Evolutionary conservation across 1,140 invertebrate species (phyloP), one percentile per base, ranked within the genome.

Genomic region (Daktulosphaira vitifoliae): DNA sequence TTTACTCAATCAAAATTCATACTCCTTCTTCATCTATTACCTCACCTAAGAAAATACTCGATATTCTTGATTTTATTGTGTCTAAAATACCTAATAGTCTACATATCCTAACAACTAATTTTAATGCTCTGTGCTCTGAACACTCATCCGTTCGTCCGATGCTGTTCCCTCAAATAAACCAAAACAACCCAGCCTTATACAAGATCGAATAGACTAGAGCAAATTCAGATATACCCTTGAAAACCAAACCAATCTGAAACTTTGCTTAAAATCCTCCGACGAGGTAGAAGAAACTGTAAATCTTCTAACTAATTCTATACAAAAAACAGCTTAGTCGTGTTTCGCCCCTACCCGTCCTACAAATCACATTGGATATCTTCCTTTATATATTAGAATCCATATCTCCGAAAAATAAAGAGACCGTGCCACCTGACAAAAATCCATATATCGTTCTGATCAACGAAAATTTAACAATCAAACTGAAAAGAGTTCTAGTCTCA

Each of bases 391-490:
- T 16, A 49, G 23, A 48, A 7, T 13, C 4, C 22, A 23, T n/a
- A 64, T 64, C 18, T 13, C 16, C 9, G 59, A 64, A 48, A 64
- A 48, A 64, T 13, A 20, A 26, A 64, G 23, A 64, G 37, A 22
- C 16, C 13, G 53, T 26, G 25, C 20, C 16, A 44, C 16, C 9
- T 64, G 59, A 42, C 59, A 64, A 20, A 44, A n/a, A 26, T 25
- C 59, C n/a, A 48, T 15, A 38, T 25, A 65, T 49, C 42, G 1
- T 18, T 25, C n/a, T n/a, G 1, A 65, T 15, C 33, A 65, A 25
- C 48, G 9, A 6, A 0, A 20, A 8, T 51, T 50, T 6, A 49
- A 23, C 8, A 37, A 54, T 37, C 18, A 65, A 50, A 51, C 9
- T 65, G 9, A 20, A 9, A 22, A 5, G 16, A 29, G 7, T 46